A percentile compares a stretch with the other conserved stretches of the same genome.
These are phyloP conservation scores for Reticulitermes speratus DNA, from an alignment of 1,140 invertebrate genomes.

Conservation along the genomic window DNA sequence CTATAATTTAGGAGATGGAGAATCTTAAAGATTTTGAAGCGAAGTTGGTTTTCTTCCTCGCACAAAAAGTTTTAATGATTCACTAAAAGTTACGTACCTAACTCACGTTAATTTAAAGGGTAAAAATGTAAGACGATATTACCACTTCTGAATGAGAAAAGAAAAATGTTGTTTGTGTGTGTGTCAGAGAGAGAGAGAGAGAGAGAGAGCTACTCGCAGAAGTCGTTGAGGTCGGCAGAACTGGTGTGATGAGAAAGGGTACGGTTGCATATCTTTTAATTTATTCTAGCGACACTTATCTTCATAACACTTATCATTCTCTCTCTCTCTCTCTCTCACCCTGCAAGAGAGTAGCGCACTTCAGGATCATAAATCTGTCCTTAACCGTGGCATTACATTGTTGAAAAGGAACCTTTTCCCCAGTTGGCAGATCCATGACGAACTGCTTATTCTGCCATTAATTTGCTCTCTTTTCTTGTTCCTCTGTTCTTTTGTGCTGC, in stretches of 20 bases:
- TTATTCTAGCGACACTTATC: slow-evolving; percentile 34
- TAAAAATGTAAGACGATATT: neutral
- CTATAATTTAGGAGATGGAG: neutral
- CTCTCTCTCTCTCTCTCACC: neutral
- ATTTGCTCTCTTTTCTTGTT: neutral
- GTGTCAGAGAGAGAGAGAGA: neutral
- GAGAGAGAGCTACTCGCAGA: neutral
- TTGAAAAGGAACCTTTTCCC: neutral
- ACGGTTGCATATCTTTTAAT: slow-evolving; percentile 33
- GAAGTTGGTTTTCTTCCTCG: neutral
- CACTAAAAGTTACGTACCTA: neutral
- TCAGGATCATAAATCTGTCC: slow-evolving; percentile 25
- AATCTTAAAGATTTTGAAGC: neutral
- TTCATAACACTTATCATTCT: slow-evolving; percentile 32
- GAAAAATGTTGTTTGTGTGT: neutral
- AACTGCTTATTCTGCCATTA: neutral
- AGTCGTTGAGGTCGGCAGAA: too few species aligned
- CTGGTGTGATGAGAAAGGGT: neutral
- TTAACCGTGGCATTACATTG: slow-evolving; percentile 27
- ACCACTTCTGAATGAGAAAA: neutral
- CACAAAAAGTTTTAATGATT: slow-evolving; percentile 1
- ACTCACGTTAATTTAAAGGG: neutral
- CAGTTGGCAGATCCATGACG: neutral
- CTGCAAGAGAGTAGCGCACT: neutral
- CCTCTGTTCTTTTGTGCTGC: neutral